phyloP scores from a whole-genome alignment of 2,797 vertebrate species.

The Characodon lateralis region DNA sequence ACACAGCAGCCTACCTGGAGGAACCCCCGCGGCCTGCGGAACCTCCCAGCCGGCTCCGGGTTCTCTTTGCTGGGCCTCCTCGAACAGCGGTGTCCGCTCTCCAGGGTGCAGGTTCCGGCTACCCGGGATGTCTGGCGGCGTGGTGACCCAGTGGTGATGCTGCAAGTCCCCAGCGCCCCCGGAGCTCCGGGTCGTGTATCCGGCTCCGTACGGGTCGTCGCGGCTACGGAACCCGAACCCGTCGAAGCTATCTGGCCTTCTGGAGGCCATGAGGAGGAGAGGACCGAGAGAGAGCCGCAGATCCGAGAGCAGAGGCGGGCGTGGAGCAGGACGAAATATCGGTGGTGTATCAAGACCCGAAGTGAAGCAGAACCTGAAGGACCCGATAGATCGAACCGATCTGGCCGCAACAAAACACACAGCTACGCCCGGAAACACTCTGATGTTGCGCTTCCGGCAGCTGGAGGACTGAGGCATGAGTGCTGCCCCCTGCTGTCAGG shows the following conservation, averaged over 20 bases:
- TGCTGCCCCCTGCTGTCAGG: background rate
- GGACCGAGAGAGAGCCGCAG: background rate
- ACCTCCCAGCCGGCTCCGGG: conserved; percentile 48
- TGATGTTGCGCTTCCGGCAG: background rate
- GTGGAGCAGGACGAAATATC: background rate
- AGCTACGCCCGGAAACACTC: conserved; percentile 39
- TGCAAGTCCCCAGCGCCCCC: conserved; percentile 81
- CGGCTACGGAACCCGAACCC: conserved; percentile 86
- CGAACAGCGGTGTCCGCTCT: conserved; percentile 85
- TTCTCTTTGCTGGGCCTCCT: conserved; percentile 48
- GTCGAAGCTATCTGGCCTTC: conserved; percentile 91
- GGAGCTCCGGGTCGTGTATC: conserved; percentile 80
- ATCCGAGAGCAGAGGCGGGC: background rate
- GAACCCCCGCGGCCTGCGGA: conserved; percentile 40
- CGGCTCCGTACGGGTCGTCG: conserved; percentile 77
- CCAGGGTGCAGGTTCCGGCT: conserved; percentile 91
- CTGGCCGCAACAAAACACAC: conserved; percentile 37
- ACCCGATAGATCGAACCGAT: conserved; percentile 16
- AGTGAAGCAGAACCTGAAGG: background rate
- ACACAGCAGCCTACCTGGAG: conserved; percentile 44
- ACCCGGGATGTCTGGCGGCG: conserved; percentile 92
- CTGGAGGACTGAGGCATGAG: background rate
- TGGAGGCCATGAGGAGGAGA: conserved; percentile 83
- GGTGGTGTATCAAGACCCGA: background rate
- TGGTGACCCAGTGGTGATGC: conserved; percentile 89